These are phyloP conservation scores for Gymnothorax javanicus DNA, from an alignment of 2,797 vertebrate species.

Conservation along the genomic window DNA sequence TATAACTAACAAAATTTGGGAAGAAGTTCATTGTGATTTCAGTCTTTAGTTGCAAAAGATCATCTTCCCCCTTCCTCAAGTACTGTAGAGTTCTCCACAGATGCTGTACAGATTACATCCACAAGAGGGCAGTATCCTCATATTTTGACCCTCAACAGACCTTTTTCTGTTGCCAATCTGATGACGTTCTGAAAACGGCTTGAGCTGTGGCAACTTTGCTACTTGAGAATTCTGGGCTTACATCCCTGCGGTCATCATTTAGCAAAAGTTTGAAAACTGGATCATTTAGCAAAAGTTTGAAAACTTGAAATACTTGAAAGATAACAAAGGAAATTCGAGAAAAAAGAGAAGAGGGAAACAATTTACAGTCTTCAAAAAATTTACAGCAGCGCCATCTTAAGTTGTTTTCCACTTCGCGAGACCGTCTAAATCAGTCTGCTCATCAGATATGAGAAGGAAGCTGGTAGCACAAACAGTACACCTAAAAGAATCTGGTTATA, in stretches of 20 bases:
- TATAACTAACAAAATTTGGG: no score
- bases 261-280: neutral
- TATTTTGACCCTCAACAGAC: no score
- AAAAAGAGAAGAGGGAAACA: slow-evolving; percentile 2
- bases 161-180: neutral
- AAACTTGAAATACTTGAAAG: neutral
- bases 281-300: neutral
- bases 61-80: neutral
- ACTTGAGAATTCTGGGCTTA: neutral
- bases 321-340: neutral
- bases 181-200: neutral
- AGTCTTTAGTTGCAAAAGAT: neutral
- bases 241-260: neutral
- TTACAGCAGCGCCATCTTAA: neutral
- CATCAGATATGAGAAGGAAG: neutral
- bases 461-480: neutral
- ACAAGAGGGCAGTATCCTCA: slow-evolving; percentile 6
- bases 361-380: neutral
- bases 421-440: neutral
- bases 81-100: neutral
- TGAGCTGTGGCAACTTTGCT: neutral
- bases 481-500: neutral
- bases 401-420: neutral
- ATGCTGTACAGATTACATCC: neutral
- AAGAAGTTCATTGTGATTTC: no score